These are phyloP conservation scores for Sciurus carolinensis DNA, from an alignment of 2,797 vertebrate genomes.

Conservation along the genomic window DNA sequence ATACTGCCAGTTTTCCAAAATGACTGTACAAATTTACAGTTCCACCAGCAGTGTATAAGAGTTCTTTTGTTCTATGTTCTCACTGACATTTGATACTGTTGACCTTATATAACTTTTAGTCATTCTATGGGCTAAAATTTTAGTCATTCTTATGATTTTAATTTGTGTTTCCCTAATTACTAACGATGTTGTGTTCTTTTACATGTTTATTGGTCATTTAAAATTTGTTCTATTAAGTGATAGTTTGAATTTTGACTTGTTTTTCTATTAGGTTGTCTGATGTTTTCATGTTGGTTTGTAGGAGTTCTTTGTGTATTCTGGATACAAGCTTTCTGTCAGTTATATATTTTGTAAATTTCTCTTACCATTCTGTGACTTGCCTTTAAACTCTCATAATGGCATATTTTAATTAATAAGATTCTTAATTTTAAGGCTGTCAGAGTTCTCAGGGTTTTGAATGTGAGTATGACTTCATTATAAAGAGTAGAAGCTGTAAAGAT, in stretches of 20 bases:
- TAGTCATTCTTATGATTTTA: background rate
- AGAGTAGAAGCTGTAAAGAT: background rate
- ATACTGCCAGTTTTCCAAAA: slow-evolving; percentile 18
- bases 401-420: background rate
- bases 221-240: slow-evolving; percentile 29
- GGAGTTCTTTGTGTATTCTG: background rate
- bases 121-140: background rate
- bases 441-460: background rate
- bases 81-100: background rate
- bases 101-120: background rate
- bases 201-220: background rate
- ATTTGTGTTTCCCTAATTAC: slow-evolving; percentile 32
- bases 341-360: slow-evolving; percentile 3
- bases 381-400: background rate
- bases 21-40: background rate
- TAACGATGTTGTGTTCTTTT: background rate
- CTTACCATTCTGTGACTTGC: background rate
- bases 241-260: slow-evolving; percentile 25
- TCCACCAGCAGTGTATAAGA: background rate
- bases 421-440: background rate
- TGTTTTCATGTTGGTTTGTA: background rate
- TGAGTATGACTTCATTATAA: background rate
- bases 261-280: background rate
- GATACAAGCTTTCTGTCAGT: background rate
- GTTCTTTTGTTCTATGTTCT: background rate